Percentiles rank a stretch among this genome's conserved stretches.
Evolutionary conservation across 64 coral and sea anemone species (phyloP).

Genomic region (Montipora cactus): DNA sequence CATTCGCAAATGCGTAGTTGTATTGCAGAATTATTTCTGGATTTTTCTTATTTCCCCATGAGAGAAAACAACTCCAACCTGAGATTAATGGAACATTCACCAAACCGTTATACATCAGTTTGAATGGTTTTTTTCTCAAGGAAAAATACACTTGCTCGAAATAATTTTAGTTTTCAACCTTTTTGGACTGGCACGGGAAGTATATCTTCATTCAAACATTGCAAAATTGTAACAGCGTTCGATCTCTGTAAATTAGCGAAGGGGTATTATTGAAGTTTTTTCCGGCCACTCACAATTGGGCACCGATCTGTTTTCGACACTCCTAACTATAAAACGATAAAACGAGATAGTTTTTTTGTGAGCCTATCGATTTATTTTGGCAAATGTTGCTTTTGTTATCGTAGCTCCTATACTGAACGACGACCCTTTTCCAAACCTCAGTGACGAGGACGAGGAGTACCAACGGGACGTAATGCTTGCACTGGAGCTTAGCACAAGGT

Average conservation of each 20-base stretch:
- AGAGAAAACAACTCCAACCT: not conserved
- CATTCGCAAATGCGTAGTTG: not conserved
- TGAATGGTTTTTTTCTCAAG: not conserved
- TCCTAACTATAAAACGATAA: not conserved
- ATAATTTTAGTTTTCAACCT: not conserved
- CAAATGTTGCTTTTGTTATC: not conserved
- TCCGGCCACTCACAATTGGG: not conserved
- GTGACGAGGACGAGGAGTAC: not conserved
- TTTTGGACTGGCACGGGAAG: not conserved
- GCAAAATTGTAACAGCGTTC: not conserved
- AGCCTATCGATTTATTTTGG: not conserved
- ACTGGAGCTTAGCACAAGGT: not conserved
- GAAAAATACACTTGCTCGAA: not conserved
- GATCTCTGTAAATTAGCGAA: not conserved
- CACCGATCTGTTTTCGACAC: not conserved
- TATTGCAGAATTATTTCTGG: slow-evolving; percentile 13
- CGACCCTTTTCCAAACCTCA: not conserved
- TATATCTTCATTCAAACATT: not conserved
- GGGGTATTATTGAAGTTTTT: not conserved
- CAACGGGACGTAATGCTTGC: slow-evolving; percentile 1
- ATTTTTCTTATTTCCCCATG: not conserved
- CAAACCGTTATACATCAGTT: not conserved
- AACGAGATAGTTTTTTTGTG: not conserved
- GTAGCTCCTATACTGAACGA: slow-evolving; percentile 12
- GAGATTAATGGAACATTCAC: not conserved